A percentile compares a stretch with the other conserved stretches of the same genome.
phyloP scores from a whole-genome alignment of 1,140 invertebrate species.

The Drosophila lacteicornis region DNA sequence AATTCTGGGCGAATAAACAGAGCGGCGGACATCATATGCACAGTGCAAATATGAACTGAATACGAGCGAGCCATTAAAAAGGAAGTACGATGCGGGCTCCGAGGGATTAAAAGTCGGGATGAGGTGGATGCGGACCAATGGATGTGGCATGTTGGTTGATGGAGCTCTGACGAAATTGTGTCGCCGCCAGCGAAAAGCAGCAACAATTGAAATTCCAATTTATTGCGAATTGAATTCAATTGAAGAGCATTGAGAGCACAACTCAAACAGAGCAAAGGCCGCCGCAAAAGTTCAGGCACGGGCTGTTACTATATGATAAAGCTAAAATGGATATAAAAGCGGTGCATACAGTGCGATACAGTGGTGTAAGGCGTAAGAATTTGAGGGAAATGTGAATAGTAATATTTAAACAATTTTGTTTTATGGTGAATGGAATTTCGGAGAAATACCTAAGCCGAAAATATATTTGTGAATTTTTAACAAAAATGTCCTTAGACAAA shows the following conservation, averaged over 20 bases:
- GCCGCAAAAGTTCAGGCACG: slow-evolving; percentile 56
- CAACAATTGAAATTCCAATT: slow-evolving; percentile 79
- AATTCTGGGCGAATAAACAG: slow-evolving; percentile 25
- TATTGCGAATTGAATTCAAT: slow-evolving; percentile 82
- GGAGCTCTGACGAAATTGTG: slow-evolving; percentile 58
- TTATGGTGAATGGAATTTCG: rapidly evolving
- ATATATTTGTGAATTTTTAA: too few species aligned
- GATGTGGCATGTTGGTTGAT: background rate
- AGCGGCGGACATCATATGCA: slow-evolving; percentile 17
- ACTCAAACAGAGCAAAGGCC: slow-evolving; percentile 51
- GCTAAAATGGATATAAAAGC: slow-evolving; percentile 13
- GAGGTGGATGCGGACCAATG: background rate
- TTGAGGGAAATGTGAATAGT: background rate
- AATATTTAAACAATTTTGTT: background rate
- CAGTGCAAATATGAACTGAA: slow-evolving; percentile 43
- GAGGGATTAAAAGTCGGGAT: slow-evolving; percentile 10
- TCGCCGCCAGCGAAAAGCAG: slow-evolving; percentile 45
- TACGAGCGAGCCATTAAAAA: slow-evolving; percentile 59
- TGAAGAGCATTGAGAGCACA: slow-evolving; percentile 78
- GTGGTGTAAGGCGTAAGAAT: background rate
- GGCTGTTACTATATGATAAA: slow-evolving; percentile 52
- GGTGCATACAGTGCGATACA: slow-evolving; percentile 6
- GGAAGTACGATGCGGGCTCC: slow-evolving; percentile 69
- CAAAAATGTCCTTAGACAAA: background rate
- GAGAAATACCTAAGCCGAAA: background rate